Base-by-base conservation (phyloP, 2,797 vertebrate species). In the Sebastes taczanowskii region DNA sequence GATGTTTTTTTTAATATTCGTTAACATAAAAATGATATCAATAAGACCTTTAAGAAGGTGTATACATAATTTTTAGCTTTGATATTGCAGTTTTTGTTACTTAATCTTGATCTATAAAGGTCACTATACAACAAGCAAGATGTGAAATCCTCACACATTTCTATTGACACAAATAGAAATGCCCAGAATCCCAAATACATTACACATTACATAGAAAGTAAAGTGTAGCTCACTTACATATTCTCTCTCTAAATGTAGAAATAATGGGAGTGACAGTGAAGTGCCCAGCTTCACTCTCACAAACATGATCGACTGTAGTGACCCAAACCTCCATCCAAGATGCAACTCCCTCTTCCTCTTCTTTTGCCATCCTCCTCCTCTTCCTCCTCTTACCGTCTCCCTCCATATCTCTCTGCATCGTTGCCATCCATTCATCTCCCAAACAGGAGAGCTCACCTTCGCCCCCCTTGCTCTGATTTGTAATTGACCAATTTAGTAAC, bases 401-500 rank as follows among this genome's bases (percentile, higher is more conserved):
- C 65, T 73, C 20, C 18, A 11, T n/a, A 27, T 74, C 49, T 55
- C 67, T 74, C 67, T 56, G 27, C 69, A 62, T 65, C 11, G 0
- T 49, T 81, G 65, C 13, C 34, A 46, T 85, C 66, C 55, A 59
- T 79, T 85, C 68, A 74, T 78, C 77, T 83, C 65, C 72, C 81
- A 81, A 85, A 71, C 81, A 85, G 35, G 59, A 83, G 75, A 80
- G 71, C 75, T 78, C 76, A 79, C 85, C 85, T 80, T 75, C 11
- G 2, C n/a, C 59, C 83, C 83, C 22, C 66, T 66, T 66, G 29
- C 77, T 84, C 69, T 46, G 38, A 74, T 77, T 80, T 66, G 49
- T 90, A 91, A 89, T 89, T 84, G 84, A 85, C 81, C 76, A 90
- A 86, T 91, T 92, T 82, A 63, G 68, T 77, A 77, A 80, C 81